These are phyloP conservation scores for Sylvietta virens DNA, from an alignment of 2,113 vertebrate genomes.

Conservation along the genomic window DNA sequence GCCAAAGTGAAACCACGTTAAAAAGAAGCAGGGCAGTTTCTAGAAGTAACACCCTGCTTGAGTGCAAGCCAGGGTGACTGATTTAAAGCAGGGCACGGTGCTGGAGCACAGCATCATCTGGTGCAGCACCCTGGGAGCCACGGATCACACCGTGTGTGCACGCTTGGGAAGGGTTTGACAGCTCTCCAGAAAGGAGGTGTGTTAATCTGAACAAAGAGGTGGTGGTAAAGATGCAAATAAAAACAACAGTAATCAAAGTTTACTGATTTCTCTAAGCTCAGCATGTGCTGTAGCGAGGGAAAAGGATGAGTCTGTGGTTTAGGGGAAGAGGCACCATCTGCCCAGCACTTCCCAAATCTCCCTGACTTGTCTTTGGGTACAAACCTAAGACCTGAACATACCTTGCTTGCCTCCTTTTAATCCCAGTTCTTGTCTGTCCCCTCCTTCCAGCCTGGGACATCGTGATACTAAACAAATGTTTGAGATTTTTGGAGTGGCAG, in stretches of 20 bases:
- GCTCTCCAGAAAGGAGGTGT: neutral
- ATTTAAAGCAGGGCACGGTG: slow-evolving; percentile 33
- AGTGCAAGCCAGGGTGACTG: slow-evolving; percentile 19
- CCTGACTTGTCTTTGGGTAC: neutral
- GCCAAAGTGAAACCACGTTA: slow-evolving; percentile 31
- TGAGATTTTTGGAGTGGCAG: slow-evolving; percentile 21
- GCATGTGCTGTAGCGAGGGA: neutral
- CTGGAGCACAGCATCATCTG: neutral
- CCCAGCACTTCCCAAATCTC: neutral
- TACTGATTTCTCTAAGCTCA: neutral
- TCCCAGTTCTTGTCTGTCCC: neutral
- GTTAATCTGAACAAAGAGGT: neutral
- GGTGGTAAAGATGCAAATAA: neutral
- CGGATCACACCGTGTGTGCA: neutral
- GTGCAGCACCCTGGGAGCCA: neutral
- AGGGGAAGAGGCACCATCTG: neutral
- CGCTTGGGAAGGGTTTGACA: neutral
- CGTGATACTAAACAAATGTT: slow-evolving; percentile 22
- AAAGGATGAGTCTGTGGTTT: neutral
- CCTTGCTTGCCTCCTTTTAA: neutral
- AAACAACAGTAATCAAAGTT: neutral
- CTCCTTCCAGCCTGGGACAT: neutral
- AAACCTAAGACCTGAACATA: neutral
- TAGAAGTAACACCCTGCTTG: slow-evolving; percentile 21
- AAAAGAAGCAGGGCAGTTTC: slow-evolving; percentile 15